Evolutionary conservation across 2,113 vertebrate species (phyloP).

Genomic region (Heterotis niloticus): DNA sequence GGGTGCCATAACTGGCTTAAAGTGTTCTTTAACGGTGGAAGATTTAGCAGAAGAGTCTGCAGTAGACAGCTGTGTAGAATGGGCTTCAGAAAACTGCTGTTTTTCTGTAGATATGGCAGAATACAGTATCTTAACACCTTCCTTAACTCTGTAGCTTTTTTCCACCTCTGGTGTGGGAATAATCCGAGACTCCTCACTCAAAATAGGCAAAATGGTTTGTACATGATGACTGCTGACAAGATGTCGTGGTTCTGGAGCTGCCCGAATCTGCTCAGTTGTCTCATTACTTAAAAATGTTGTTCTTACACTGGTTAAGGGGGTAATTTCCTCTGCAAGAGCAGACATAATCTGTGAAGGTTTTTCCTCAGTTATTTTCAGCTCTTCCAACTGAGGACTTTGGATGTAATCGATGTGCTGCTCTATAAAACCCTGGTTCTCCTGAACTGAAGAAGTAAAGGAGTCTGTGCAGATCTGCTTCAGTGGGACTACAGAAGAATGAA

Average conservation of each 20-base stretch:
- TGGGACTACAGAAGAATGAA: constrained; percentile 42
- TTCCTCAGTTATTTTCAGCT: constrained; percentile 47
- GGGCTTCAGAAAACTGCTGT: constrained; percentile 54
- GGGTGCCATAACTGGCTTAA: constrained; percentile 44
- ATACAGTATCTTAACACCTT: constrained; percentile 66
- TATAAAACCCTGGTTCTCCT: constrained; percentile 57
- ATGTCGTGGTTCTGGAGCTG: constrained; percentile 50
- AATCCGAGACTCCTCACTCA: constrained; percentile 53
- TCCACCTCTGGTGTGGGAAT: constrained; percentile 53
- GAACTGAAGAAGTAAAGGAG: constrained; percentile 56
- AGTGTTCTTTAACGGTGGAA: constrained; percentile 44
- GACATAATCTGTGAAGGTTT: constrained; percentile 45
- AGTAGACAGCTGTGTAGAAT: constrained; percentile 49
- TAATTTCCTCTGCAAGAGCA: constrained; percentile 55
- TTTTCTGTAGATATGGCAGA: constrained; percentile 61
- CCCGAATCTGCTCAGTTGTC: constrained; percentile 29
- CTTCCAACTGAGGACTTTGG: constrained; percentile 53
- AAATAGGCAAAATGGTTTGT: constrained; percentile 51
- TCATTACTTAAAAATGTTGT: constrained; percentile 35
- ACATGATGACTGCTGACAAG: constrained; percentile 48
- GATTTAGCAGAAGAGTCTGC: constrained; percentile 51
- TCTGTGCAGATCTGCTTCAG: constrained; percentile 47
- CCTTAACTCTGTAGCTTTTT: constrained; percentile 60
- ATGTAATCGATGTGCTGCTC: constrained; percentile 64
- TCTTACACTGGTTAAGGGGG: constrained; percentile 48